phyloP scores from a whole-genome alignment of 2,888 invertebrate species.

The Ariolimax columbianus region DNA sequence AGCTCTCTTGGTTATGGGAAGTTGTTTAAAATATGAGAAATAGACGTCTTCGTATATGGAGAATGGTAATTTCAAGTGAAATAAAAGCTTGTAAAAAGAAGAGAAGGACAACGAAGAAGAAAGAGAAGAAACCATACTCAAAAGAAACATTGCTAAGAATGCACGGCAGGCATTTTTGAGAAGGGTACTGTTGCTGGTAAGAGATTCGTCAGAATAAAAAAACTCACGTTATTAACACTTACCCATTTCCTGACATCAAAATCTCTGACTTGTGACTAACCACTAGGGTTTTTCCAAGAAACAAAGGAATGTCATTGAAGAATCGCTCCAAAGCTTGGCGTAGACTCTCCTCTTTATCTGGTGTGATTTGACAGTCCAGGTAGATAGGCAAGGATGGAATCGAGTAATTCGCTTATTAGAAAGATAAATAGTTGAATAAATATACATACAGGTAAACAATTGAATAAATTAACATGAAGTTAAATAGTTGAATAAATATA shows the following conservation, averaged over 20 bases:
- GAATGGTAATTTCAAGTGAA: too few relatives aligned
- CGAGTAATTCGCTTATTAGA: neutral
- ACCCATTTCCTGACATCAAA: neutral
- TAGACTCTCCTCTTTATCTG: neutral
- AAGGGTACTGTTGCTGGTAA: too few relatives aligned
- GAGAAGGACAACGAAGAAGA: too few relatives aligned
- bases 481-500: neutral
- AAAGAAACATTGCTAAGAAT: too few relatives aligned
- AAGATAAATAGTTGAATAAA: neutral
- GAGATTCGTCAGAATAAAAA: too few relatives aligned
- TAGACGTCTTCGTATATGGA: too few relatives aligned
- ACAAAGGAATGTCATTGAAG: neutral
- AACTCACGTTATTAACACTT: neutral
- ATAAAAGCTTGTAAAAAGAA: too few relatives aligned
- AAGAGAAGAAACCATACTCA: too few relatives aligned
- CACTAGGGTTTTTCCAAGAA: neutral
- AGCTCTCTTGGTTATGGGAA: too few relatives aligned
- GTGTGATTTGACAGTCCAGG: conserved; percentile 12
- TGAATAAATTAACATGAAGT: neutral
- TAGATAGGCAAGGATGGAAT: neutral
- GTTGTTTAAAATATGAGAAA: too few relatives aligned
- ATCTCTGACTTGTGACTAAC: neutral
- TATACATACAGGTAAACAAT: too few relatives aligned
- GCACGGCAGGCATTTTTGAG: too few relatives aligned
- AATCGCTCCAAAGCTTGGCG: neutral